Conservation (phyloP, 2,113 vertebrate species). For the Merops nubicus region DNA sequence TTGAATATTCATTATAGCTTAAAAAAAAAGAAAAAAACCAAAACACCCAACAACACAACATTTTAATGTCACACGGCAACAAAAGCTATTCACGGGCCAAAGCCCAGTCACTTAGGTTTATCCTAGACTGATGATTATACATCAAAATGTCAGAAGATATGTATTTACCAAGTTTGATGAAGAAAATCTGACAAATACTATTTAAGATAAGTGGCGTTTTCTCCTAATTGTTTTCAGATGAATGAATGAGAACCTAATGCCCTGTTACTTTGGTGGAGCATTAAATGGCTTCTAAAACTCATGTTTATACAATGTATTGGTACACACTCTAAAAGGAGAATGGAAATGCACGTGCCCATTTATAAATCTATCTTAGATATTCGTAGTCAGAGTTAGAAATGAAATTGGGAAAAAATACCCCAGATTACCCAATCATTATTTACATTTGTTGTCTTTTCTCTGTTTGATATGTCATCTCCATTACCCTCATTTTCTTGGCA, state of each 20-base stretch:
- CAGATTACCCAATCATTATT: neutral
- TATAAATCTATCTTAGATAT: neutral
- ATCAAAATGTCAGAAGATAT: slow-evolving; percentile 84
- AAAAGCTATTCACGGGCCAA: slow-evolving; percentile 80
- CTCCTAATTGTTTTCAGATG: slow-evolving; percentile 82
- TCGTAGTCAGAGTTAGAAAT: neutral
- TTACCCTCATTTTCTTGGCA: neutral
- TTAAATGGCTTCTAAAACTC: slow-evolving; percentile 75
- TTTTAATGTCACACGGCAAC: slow-evolving; percentile 79
- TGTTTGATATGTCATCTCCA: neutral
- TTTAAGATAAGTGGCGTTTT: slow-evolving; percentile 83
- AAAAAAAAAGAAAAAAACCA: slow-evolving; percentile 9
- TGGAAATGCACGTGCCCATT: neutral
- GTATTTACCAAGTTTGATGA: slow-evolving; percentile 84
- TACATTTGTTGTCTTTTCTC: neutral
- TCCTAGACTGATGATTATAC: slow-evolving; percentile 78
- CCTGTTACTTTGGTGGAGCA: slow-evolving; percentile 70
- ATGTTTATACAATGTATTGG: slow-evolving; percentile 60
- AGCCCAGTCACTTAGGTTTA: slow-evolving; percentile 81
- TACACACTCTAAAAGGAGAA: slow-evolving; percentile 28
- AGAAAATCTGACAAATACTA: slow-evolving; percentile 83
- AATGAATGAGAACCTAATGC: slow-evolving; percentile 80
- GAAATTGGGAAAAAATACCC: neutral
- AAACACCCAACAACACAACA: slow-evolving; percentile 33
- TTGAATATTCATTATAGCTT: slow-evolving; percentile 80